Conservation (phyloP, 92 coral and sea anemone genomes). For the Plumapathes pennacea region DNA sequence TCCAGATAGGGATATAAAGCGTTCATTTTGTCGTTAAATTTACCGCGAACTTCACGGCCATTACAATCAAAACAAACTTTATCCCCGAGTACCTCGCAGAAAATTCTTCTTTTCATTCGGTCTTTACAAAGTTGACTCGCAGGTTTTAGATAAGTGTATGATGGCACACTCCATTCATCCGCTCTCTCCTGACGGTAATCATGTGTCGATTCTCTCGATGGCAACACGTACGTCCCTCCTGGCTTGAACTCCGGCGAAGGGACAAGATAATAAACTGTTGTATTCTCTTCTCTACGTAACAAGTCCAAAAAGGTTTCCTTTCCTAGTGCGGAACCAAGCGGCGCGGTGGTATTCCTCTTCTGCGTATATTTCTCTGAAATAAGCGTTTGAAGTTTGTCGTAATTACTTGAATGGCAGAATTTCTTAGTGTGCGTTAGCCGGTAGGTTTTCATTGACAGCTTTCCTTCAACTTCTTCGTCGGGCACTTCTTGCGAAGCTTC, state of each 20-base stretch:
- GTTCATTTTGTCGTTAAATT: slow-evolving; percentile 48
- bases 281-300: too few relatives aligned
- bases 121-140: slow-evolving; percentile 32
- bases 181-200: slow-evolving; percentile 11
- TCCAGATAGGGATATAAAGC: slow-evolving; percentile 57
- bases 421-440: too few relatives aligned
- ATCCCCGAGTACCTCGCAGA: slow-evolving; percentile 71
- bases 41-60: slow-evolving; percentile 43
- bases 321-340: too few relatives aligned
- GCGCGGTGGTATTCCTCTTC: too few relatives aligned
- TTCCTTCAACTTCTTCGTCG: too few relatives aligned
- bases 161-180: slow-evolving; percentile 7
- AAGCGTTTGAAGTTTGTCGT: too few relatives aligned
- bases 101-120: slow-evolving; percentile 38
- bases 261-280: slow-evolving; percentile 10
- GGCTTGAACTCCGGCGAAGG: slow-evolving; percentile 67
- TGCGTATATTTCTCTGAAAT: too few relatives aligned
- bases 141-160: slow-evolving; percentile 12
- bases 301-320: too few relatives aligned
- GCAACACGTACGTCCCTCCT: slow-evolving; percentile 45
- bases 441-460: too few relatives aligned
- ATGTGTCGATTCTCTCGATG: slow-evolving; percentile 15
- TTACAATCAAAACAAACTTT: slow-evolving; percentile 65
- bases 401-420: too few relatives aligned
- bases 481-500: too few relatives aligned